phyloP scores from a whole-genome alignment of 1,140 invertebrate species.

The silkworm (Bombyx mori) region ASM3026992v2 NC_085127.1:8597501-8598000 shows the following conservation, averaged over 20 bases:
- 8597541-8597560: too few species aligned
- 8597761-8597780: constrained; percentile 32
- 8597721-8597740: constrained; percentile 25
- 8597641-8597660: too few species aligned
- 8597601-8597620: too few species aligned
- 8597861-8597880: constrained; percentile 32
- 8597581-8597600: too few species aligned
- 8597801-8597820: constrained; percentile 34
- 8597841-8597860: constrained; percentile 25
- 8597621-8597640: too few species aligned
- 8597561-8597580: too few species aligned
- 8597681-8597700: constrained; percentile 17
- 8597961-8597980: background rate
- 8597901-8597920: constrained; percentile 15
- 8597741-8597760: constrained; percentile 31
- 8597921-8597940: constrained; percentile 6
- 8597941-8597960: constrained; percentile 1
- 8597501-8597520: too few species aligned
- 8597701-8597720: constrained; percentile 7
- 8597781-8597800: constrained; percentile 18
- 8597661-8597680: constrained; percentile 5
- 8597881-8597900: constrained; percentile 11
- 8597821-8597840: constrained; percentile 32
- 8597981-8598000: background rate
- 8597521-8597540: too few species aligned